Evolutionary conservation across 2,888 invertebrate species (phyloP).

Genomic region (Coleophora flavipennella): DNA sequence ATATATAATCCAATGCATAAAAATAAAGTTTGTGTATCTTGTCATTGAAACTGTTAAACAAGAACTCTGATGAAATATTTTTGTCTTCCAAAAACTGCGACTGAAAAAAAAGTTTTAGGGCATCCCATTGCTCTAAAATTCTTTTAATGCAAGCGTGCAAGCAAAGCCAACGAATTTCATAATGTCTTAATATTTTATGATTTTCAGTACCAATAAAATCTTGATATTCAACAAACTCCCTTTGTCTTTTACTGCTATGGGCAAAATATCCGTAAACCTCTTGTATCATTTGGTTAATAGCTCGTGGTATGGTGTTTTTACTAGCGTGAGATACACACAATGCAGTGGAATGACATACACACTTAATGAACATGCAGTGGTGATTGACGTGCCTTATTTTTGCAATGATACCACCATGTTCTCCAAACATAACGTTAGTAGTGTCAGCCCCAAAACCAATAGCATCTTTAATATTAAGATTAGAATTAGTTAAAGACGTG

Average conservation of each 20-base stretch:
- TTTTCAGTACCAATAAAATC: constrained; percentile 7
- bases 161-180: no score
- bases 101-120: constrained; percentile 11
- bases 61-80: neutral
- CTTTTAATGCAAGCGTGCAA: constrained; percentile 10
- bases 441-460: no score
- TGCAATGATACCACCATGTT: constrained; percentile 6
- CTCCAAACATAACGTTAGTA: no score
- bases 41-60: neutral
- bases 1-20: constrained; percentile 7
- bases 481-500: constrained; percentile 5
- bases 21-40: neutral
- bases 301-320: constrained; percentile 3
- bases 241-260: no score
- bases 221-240: constrained; percentile 11
- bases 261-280: neutral
- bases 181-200: neutral
- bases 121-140: no score
- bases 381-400: constrained; percentile 6
- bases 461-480: no score
- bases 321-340: constrained; percentile 4
- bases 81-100: constrained; percentile 4
- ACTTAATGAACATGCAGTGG: constrained; percentile 3
- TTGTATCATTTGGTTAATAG: constrained; percentile 5
- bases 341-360: constrained; percentile 5